Base-by-base conservation (phyloP, 2,113 vertebrate species). In the Eudyptes chrysolophus region DNA sequence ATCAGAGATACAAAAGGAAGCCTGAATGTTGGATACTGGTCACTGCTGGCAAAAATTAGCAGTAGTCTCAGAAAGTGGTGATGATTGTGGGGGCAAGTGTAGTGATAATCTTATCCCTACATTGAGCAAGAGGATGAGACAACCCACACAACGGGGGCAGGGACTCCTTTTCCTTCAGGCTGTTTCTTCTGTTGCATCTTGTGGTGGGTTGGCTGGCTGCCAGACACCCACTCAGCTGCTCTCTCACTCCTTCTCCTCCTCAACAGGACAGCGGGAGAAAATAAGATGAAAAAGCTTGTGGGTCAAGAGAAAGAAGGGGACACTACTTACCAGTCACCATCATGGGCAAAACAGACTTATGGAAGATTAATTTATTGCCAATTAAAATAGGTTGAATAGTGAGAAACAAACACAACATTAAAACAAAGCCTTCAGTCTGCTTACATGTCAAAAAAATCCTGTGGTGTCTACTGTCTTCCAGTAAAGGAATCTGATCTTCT, bases 141-240 rank as follows among this genome's bases (percentile, higher is more conserved):
- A 62, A 46, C 4, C 5, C 22, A n/a, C n/a, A 21, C 30, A 68
- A 57, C 3, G 5, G 0, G 13, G 13, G 2, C 38, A 68, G 16
- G 26, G 16, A 36, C 11, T 25, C 13, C 32, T 89, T 86, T 58
- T 75, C 72, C 36, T 79, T 14, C 18, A 48, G 72, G 7, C 30
- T 71, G 9, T 16, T 82, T 83, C 75, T 13, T 11, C 3, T 85
- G 32, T 38, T 44, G 34, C 11, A 58, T 52, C 16, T 22, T 66
- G 7, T 24, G 13, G 8, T 87, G 46, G 13, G 6, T 34, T 68
- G 12, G 7, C 38, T 5, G 8, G 16, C 30, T 72, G 40, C 30
- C 36, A 65, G 40, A 49, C 3, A 2, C 26, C 54, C 34, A 40
- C n/a, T 18, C 13, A 2, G 20, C n/a, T 85, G 6, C 13, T 72